Evolutionary conservation across 1,140 invertebrate genomes (phyloP).

Genomic region (Cepaea nemoralis): DNA sequence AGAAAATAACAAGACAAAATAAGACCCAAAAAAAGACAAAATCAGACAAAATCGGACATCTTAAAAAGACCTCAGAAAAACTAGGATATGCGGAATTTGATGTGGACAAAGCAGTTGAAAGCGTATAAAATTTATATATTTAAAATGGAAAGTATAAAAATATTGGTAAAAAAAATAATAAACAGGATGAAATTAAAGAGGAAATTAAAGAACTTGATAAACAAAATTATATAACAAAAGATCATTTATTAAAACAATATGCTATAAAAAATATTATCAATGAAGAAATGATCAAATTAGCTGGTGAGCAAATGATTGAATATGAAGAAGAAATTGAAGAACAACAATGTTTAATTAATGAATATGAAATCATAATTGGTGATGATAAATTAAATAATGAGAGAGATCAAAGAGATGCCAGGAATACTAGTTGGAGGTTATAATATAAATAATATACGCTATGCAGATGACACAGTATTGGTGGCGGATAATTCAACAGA

Average conservation of each 20-base stretch:
- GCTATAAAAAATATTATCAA: not conserved
- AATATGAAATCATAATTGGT: not conserved
- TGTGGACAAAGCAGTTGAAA: not conserved
- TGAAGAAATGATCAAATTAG: constrained; percentile 9
- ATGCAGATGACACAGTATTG: too few relatives aligned
- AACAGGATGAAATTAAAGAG: not conserved
- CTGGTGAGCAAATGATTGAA: constrained; percentile 14
- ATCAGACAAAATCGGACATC: constrained; percentile 6
- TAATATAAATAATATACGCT: too few relatives aligned
- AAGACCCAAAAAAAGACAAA: constrained; percentile 11
- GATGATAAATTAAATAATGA: constrained; percentile 4
- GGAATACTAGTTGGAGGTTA: too few relatives aligned
- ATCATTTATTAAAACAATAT: constrained; percentile 11
- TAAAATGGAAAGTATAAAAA: not conserved
- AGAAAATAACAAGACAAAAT: not conserved
- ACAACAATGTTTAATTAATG: not conserved
- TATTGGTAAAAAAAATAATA: not conserved
- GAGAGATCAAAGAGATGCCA: not conserved
- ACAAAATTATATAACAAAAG: constrained; percentile 12
- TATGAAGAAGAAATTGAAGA: constrained; percentile 11
- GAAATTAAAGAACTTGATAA: not conserved
- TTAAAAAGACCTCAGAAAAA: not conserved
- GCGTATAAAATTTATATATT: not conserved
- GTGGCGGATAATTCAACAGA: too few relatives aligned
- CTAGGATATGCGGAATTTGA: not conserved